These are phyloP conservation scores for Ivindomyrus marchei DNA, from an alignment of 2,113 vertebrate species.

Conservation along the genomic window DNA sequence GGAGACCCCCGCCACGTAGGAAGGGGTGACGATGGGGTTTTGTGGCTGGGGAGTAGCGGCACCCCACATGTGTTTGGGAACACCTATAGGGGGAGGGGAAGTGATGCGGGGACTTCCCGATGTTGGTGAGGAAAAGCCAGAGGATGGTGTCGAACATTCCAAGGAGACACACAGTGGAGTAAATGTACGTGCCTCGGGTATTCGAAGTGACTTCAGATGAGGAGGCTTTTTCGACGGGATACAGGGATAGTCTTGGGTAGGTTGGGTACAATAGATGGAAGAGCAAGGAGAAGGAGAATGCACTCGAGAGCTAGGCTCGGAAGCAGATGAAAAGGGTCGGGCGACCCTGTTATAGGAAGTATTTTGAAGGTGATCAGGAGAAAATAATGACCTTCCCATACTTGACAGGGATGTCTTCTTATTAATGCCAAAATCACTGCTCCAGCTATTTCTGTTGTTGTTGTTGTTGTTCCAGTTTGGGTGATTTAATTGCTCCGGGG, in stretches of 20 bases:
- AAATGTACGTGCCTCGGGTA: slow-evolving; percentile 31
- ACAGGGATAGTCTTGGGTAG: slow-evolving; percentile 38
- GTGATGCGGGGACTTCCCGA: slow-evolving; percentile 48
- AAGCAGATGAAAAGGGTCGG: slow-evolving; percentile 55
- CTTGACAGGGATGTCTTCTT: slow-evolving; percentile 24
- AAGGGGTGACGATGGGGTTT: slow-evolving; percentile 27
- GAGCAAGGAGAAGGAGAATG: slow-evolving; percentile 53
- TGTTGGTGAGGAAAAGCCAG: slow-evolving; percentile 36
- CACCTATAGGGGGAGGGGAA: slow-evolving; percentile 58
- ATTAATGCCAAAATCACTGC: slow-evolving; percentile 6
- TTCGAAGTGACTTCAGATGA: slow-evolving; percentile 38
- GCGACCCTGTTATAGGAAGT: slow-evolving; percentile 53
- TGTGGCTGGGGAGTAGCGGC: slow-evolving; percentile 18
- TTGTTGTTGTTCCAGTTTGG: slow-evolving; percentile 40
- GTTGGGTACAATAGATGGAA: slow-evolving; percentile 57
- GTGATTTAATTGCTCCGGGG: slow-evolving; percentile 11
- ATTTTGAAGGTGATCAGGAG: slow-evolving; percentile 36
- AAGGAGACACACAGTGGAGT: slow-evolving; percentile 50
- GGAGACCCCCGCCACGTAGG: neutral
- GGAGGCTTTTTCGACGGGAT: slow-evolving; percentile 54
- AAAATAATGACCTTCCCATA: neutral
- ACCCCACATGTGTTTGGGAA: slow-evolving; percentile 38
- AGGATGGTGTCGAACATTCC: slow-evolving; percentile 44
- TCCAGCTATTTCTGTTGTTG: slow-evolving; percentile 39
- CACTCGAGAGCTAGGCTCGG: slow-evolving; percentile 64